A percentile compares a stretch with the other conserved stretches of the same genome.
Evolutionary conservation across 2,888 invertebrate species (phyloP).

Genomic region (Protonemura montana): DNA sequence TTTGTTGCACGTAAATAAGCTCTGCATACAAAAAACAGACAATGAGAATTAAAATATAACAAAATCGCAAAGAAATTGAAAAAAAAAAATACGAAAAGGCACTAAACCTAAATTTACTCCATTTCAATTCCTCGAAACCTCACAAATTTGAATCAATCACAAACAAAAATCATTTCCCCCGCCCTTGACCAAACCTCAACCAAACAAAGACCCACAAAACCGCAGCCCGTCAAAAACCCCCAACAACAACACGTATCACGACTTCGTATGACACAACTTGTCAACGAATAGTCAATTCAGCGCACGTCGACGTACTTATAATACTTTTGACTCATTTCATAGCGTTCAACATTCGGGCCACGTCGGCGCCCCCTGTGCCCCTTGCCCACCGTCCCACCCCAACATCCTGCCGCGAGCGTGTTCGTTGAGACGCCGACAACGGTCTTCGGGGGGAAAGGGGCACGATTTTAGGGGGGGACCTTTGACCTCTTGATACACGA

Average conservation of each 20-base stretch:
- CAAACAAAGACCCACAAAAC: not conserved
- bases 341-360: not conserved
- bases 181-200: not conserved
- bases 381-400: not conserved
- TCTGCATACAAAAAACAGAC: too few species aligned
- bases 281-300: not conserved
- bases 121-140: too few species aligned
- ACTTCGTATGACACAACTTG: not conserved
- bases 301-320: slow-evolving; percentile 20
- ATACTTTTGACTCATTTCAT: slow-evolving; percentile 37
- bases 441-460: not conserved
- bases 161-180: not conserved
- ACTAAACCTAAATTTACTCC: too few species aligned
- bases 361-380: not conserved
- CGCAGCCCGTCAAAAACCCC: not conserved
- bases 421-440: slow-evolving; percentile 35
- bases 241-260: not conserved
- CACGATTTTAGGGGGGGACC: too few species aligned
- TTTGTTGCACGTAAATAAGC: too few species aligned
- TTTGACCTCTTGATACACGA: too few species aligned
- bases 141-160: too few species aligned
- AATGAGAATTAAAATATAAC: too few species aligned
- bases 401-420: slow-evolving; percentile 52
- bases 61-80: too few species aligned
- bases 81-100: too few species aligned